Conservation (phyloP, 2,797 vertebrate genomes). For the Phylloscopus collybita region DNA sequence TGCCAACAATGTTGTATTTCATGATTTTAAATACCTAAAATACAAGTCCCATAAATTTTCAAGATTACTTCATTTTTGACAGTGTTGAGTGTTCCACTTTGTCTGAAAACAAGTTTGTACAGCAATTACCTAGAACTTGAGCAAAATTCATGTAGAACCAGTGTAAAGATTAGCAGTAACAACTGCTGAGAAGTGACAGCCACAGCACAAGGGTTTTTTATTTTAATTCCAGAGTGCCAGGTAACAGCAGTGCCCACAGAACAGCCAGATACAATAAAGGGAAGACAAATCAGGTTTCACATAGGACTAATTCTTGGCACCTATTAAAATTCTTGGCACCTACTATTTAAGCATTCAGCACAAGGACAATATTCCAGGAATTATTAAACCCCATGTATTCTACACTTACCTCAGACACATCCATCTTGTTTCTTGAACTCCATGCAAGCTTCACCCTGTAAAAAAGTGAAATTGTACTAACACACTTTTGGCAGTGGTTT, state of each 20-base stretch:
- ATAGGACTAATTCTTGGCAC: background rate
- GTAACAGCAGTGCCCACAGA: background rate
- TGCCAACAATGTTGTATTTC: background rate
- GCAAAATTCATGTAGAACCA: background rate
- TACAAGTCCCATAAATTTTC: background rate
- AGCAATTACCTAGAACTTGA: background rate
- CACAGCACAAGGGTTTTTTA: rapidly evolving
- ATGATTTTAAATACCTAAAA: background rate
- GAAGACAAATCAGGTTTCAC: background rate
- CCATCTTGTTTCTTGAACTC: background rate
- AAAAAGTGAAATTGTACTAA: background rate
- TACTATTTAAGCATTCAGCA: background rate
- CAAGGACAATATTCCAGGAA: background rate
- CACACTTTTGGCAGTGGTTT: background rate
- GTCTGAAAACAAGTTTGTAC: background rate
- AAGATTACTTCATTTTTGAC: background rate
- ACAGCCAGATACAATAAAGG: background rate
- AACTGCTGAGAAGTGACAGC: background rate
- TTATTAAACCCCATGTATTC: background rate
- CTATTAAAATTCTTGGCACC: background rate
- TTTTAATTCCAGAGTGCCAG: background rate
- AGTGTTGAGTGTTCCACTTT: background rate
- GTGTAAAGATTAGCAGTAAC: background rate
- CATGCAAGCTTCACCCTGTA: background rate
- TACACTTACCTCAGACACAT: background rate